These are phyloP conservation scores for Gadus macrocephalus DNA, from an alignment of 2,113 vertebrate genomes.

Conservation along the genomic window DNA sequence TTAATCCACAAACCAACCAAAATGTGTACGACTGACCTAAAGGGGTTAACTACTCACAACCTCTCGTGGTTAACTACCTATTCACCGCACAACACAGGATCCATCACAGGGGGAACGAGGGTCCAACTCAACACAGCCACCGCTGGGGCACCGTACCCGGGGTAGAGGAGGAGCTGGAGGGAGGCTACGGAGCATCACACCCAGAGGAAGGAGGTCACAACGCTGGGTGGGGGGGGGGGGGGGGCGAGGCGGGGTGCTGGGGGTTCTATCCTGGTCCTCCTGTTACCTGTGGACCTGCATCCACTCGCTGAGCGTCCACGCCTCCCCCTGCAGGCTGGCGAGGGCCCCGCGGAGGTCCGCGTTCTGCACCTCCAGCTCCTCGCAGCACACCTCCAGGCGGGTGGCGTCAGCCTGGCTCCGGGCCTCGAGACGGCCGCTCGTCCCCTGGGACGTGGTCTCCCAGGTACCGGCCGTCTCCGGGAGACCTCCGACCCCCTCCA, in stretches of 20 bases:
- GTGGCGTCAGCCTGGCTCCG: slow-evolving; percentile 27
- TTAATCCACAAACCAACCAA: too few species aligned
- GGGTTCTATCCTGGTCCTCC: slow-evolving; percentile 17
- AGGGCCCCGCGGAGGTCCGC: slow-evolving; percentile 56
- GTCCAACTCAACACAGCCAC: too few species aligned
- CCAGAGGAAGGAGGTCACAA: too few species aligned
- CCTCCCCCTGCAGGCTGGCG: slow-evolving; percentile 71
- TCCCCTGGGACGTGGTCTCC: slow-evolving; percentile 32
- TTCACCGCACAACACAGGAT: background rate
- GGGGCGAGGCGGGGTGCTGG: too few species aligned
- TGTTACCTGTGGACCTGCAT: slow-evolving; percentile 85
- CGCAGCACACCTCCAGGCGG: slow-evolving; percentile 38
- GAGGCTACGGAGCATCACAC: background rate
- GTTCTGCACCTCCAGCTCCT: slow-evolving; percentile 59
- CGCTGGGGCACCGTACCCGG: too few species aligned
- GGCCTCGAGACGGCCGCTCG: slow-evolving; percentile 40
- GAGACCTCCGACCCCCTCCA: too few species aligned
- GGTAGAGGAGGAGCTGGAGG: background rate
- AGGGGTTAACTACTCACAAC: slow-evolving; percentile 5
- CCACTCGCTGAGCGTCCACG: slow-evolving; percentile 69
- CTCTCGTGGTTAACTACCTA: slow-evolving; percentile 1
- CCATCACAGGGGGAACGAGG: background rate
- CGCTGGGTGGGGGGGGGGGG: background rate
- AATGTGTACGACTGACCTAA: slow-evolving; percentile 16
- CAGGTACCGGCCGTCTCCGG: background rate